phyloP scores from a whole-genome alignment of 2,113 vertebrate species.

The Probosciger aterrimus region DNA sequence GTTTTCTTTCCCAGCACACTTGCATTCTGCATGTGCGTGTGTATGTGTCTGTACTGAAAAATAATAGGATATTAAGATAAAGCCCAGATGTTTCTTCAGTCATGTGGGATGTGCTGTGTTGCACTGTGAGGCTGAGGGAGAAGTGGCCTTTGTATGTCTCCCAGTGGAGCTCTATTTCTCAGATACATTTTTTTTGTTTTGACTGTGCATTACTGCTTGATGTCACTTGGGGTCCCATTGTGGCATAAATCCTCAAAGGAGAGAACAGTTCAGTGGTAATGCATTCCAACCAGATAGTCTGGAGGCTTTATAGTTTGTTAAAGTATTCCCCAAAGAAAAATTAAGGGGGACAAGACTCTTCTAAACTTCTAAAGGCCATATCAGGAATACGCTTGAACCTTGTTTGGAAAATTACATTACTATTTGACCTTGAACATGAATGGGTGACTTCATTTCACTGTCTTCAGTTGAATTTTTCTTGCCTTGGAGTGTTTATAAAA shows the following conservation, averaged over 20 bases:
- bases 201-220: background rate
- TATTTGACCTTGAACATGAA: background rate
- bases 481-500: background rate
- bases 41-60: background rate
- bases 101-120: background rate
- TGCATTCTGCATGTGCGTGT: background rate
- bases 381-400: background rate
- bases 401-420: background rate
- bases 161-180: background rate
- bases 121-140: background rate
- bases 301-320: slow-evolving; percentile 6
- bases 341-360: background rate
- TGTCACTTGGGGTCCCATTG: background rate
- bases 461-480: background rate
- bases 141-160: background rate
- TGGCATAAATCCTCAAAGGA: slow-evolving; percentile 7
- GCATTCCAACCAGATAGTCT: slow-evolving; percentile 7
- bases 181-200: background rate
- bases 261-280: background rate
- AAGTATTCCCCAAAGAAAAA: slow-evolving; percentile 1
- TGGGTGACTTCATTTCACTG: background rate
- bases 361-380: background rate
- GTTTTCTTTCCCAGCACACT: background rate
- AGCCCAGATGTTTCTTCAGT: slow-evolving; percentile 16
- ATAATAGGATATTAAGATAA: background rate